Evolutionary conservation across 2,113 vertebrate species (phyloP).

Genomic region (Jaculus jaculus): DNA sequence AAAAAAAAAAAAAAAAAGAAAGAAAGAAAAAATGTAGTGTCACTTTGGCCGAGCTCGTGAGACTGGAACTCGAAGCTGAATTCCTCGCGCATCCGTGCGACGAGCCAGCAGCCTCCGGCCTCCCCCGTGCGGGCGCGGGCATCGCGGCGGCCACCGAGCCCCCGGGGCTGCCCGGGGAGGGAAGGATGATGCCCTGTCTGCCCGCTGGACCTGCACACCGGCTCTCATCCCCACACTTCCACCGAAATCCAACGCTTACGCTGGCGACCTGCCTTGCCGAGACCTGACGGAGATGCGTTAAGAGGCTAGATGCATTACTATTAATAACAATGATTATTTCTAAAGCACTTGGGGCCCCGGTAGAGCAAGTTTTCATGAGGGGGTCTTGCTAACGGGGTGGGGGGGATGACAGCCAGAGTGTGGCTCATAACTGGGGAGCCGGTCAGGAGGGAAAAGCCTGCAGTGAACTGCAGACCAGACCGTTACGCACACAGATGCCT

Average conservation of each 20-base stretch:
- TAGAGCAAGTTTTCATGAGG: constrained; percentile 35
- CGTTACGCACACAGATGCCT: constrained; percentile 1
- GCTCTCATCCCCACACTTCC: constrained; percentile 10
- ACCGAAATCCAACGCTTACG: background rate
- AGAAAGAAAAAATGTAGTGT: constrained; percentile 35
- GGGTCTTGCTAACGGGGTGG: background rate
- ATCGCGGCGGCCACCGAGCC: background rate
- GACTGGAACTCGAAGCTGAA: constrained; percentile 46
- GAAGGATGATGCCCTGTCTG: background rate
- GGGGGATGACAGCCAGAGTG: background rate
- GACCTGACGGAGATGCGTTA: background rate
- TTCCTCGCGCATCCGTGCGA: constrained; percentile 9
- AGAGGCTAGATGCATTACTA: background rate
- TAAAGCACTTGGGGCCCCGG: background rate
- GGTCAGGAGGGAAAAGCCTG: constrained; percentile 60
- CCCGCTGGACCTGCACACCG: background rate
- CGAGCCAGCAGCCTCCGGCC: background rate
- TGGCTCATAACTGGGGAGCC: constrained; percentile 19
- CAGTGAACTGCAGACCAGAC: constrained; percentile 71
- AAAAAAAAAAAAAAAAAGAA: too few species aligned
- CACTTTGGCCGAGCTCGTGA: constrained; percentile 55
- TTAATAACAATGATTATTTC: background rate
- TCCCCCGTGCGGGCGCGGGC: background rate
- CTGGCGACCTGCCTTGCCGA: background rate
- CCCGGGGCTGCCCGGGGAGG: background rate